These are phyloP conservation scores for Pelobates cultripes DNA, from an alignment of 2,797 vertebrate genomes.

Conservation along the genomic window DNA sequence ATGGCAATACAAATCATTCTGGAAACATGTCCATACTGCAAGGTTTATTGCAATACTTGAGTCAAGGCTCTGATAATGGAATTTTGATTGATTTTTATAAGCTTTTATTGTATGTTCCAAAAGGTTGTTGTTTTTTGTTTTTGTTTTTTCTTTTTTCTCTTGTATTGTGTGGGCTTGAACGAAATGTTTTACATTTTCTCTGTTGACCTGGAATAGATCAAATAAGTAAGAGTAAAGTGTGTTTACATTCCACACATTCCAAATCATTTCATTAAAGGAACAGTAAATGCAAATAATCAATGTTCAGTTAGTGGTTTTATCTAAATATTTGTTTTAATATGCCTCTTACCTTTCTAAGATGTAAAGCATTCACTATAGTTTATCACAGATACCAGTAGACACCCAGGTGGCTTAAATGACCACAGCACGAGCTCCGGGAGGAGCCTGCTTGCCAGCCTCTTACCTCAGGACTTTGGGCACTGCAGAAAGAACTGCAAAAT, in stretches of 20 bases:
- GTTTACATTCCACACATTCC: conserved; percentile 18
- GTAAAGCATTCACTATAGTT: too few relatives aligned
- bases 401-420: too few relatives aligned
- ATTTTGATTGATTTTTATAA: conserved; percentile 50
- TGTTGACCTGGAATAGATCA: conserved; percentile 30
- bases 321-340: too few relatives aligned
- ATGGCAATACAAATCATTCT: neutral
- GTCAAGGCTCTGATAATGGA: conserved; percentile 8
- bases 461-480: too few relatives aligned
- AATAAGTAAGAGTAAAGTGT: conserved; percentile 16
- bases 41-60: conserved; percentile 24
- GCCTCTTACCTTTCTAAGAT: too few relatives aligned
- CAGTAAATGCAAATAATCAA: too few relatives aligned
- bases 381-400: too few relatives aligned
- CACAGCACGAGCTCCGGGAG: too few relatives aligned
- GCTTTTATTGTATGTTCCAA: neutral
- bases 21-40: conserved; percentile 27
- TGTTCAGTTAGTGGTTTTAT: too few relatives aligned
- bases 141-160: fast-evolving
- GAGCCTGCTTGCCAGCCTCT: too few relatives aligned
- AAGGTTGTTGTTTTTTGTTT: conserved; percentile 17
- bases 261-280: neutral
- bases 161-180: neutral
- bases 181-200: conserved; percentile 6
- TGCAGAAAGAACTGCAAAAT: too few relatives aligned